phyloP scores from a whole-genome alignment of 2,113 vertebrate species.

The Rhabdomys dilectus region DNA sequence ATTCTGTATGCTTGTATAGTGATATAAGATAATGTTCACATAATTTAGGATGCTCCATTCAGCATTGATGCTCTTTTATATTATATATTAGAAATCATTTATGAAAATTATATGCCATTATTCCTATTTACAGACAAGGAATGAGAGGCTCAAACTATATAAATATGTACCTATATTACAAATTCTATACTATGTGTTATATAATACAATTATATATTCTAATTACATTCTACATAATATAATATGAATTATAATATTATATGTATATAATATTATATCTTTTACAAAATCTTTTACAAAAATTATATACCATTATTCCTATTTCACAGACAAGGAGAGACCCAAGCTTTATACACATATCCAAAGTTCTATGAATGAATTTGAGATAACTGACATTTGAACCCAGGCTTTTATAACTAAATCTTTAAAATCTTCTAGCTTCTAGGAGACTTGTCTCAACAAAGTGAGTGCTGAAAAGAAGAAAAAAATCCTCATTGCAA shows the following conservation, averaged over 20 bases:
- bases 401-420: background rate
- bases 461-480: constrained; percentile 31
- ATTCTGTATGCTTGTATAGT: background rate
- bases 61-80: background rate
- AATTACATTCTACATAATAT: too few relatives aligned
- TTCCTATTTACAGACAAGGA: background rate
- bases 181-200: too few relatives aligned
- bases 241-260: too few relatives aligned
- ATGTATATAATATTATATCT: background rate
- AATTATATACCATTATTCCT: background rate
- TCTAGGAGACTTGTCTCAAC: background rate
- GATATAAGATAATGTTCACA: background rate
- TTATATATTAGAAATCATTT: background rate
- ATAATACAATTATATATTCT: too few relatives aligned
- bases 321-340: background rate
- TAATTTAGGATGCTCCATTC: background rate
- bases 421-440: background rate
- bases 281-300: background rate
- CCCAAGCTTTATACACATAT: background rate
- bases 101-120: background rate
- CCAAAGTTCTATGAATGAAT: background rate
- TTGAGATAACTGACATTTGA: background rate
- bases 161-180: background rate
- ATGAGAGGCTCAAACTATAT: background rate
- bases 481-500: background rate